Base-by-base conservation (phyloP, 2,888 invertebrate species). In the Drosophila peninsularis region DNA sequence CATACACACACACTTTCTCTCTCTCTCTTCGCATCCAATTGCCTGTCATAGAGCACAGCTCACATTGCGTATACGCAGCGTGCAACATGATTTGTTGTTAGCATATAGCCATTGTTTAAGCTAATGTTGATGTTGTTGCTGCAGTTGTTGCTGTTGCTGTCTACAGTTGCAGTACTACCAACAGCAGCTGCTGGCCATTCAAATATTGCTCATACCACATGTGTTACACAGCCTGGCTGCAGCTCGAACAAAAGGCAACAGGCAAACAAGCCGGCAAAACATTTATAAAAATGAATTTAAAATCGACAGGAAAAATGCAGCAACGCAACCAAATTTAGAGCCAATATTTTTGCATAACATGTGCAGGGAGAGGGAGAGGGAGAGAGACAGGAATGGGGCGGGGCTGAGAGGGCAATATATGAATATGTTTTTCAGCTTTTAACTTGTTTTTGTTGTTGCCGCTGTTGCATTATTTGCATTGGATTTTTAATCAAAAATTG, bases 241-340 rank as follows among this genome's bases (percentile, higher is more conserved):
- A 47, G 17, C 13, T 13, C 37, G 45, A 49, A 42, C 54, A 71
- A 57, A 56, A 55, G 42, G 14, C 10, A 42, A 37, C 21, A 10
- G 41, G 17, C 57, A 21, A 44, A 55, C 24, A 84, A 62, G 62
- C 76, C 82, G 80, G 71, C 79, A 79, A 82, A 85, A 82, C 87
- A 82, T 82, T 82, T 87, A 87, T 67, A 87, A 81, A 87, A 82
- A 81, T 81, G 82, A 71, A 84, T 87, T 82, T 71, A 64, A 82
- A 87, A 82, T 84, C 81, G 81, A 86, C 81, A 82, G 75, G 63
- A 17, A 57, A 75, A 78, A 86, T 77, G 80, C 81, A 81, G 80
- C 69, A 60, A 30, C 56, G 62, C 68, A 62, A 53, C 42, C 14
- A 42, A 42, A 21, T 21, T 42, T 42, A 42, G 42, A 42, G 42